Evolutionary conservation across 1,140 invertebrate genomes (phyloP).

Genomic region (Triops cancriformis): DNA sequence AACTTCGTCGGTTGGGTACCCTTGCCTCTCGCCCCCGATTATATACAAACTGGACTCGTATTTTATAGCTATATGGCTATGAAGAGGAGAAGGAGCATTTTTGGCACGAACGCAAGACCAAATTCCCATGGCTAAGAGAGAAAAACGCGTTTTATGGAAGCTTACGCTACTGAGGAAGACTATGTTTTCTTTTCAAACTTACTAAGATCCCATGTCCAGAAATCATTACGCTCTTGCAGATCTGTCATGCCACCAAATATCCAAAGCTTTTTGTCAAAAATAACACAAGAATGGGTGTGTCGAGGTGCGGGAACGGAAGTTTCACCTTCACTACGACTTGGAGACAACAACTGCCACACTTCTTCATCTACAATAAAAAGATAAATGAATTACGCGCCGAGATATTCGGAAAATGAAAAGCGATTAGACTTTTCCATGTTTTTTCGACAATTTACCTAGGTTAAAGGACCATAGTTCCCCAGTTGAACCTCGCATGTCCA

Average conservation of each 20-base stretch:
- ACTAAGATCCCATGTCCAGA: constrained; percentile 74
- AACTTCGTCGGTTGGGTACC: constrained; percentile 63
- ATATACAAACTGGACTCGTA: constrained; percentile 70
- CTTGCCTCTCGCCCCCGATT: constrained; percentile 69
- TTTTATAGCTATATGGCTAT: constrained; percentile 71
- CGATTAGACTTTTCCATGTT: background rate
- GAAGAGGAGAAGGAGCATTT: constrained; percentile 61
- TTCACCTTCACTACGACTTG: background rate
- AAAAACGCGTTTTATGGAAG: background rate
- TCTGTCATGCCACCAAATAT: constrained; percentile 84
- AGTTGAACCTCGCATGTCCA: constrained; percentile 73
- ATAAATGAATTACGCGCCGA: background rate
- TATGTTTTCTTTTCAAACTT: too few relatives aligned
- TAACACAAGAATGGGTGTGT: constrained; percentile 74
- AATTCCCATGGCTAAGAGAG: constrained; percentile 48
- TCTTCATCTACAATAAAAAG: background rate
- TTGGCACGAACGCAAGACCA: constrained; percentile 62
- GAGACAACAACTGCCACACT: background rate
- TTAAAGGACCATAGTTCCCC: constrained; percentile 81
- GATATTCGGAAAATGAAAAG: background rate
- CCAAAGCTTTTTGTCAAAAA: constrained; percentile 71
- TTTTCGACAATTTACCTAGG: constrained; percentile 56
- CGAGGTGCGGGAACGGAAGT: constrained; percentile 52
- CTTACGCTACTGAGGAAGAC: constrained; percentile 16
- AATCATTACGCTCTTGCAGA: constrained; percentile 66